Percentiles rank a stretch among this genome's conserved stretches.
Conservation (phyloP, 2,113 vertebrate species). For the Dendrocopos noguchii region DNA sequence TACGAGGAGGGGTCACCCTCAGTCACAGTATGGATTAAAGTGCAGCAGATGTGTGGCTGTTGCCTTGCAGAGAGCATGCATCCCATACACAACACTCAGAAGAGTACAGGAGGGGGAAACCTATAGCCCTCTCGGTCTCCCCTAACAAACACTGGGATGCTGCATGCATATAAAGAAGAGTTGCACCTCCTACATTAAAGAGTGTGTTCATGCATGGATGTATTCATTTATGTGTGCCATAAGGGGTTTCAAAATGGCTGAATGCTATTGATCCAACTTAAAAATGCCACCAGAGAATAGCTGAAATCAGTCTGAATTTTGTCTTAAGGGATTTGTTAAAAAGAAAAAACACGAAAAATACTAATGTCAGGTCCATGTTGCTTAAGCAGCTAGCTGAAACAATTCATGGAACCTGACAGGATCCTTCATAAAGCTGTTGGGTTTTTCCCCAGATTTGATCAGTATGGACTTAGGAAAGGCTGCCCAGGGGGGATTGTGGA, state of each 20-base stretch:
- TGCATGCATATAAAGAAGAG: background rate
- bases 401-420: background rate
- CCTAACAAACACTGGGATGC: background rate
- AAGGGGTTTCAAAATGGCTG: slow-evolving; percentile 59
- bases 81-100: background rate
- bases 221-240: background rate
- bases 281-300: background rate
- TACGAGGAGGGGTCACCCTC: slow-evolving; percentile 9
- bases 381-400: background rate
- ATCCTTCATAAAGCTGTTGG: background rate
- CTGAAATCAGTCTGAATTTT: background rate
- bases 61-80: background rate
- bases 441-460: background rate
- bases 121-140: background rate
- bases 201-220: background rate
- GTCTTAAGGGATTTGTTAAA: background rate
- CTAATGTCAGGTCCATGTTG: background rate
- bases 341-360: background rate
- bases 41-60: background rate
- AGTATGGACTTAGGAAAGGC: background rate
- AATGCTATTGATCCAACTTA: slow-evolving; percentile 27
- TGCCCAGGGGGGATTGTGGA: no score
- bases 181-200: background rate
- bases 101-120: background rate
- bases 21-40: slow-evolving; percentile 8